Base-by-base conservation (phyloP, 2,797 vertebrate species). In the Odontamblyopus rebecca region DNA sequence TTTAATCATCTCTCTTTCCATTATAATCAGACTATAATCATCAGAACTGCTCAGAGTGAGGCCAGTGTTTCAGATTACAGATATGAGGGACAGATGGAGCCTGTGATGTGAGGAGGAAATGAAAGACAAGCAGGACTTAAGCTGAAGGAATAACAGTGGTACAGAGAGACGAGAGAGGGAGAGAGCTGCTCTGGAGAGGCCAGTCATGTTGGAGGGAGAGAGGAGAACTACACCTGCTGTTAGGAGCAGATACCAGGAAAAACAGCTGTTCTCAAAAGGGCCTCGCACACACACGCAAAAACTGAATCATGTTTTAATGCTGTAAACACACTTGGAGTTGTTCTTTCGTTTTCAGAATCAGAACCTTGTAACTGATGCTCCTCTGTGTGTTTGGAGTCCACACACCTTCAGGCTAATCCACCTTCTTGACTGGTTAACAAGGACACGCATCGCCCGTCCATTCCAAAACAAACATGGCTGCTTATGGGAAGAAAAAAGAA, bases 151-250 rank as follows among this genome's bases (percentile, higher is more conserved):
- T 18, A 54, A 73, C 19, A 53, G 60, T 6, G 61, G 48, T 32
- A 65, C 23, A 77, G 53, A 70, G 64, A 29, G 30, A 68, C 56
- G 60, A 54, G 19, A 74, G 32, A 1, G 50, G 60, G 23, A 74
- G 32, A 2, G 35, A 61, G 61, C 73, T 73, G 74, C 29, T 59
- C 75, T 66, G 35, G 77, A 72, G 67, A 16, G 73, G 65, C 16
- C 56, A 13, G 53, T 51, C 71, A 79, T 70, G 76, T 71, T 53
- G 68, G 61, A 72, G 67, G 65, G 72, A 70, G 67, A 74, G 65
- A 70, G 66, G 76, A 69, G 66, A 80, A 69, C 57, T 75, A 65
- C 53, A 76, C 56, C 61, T 72, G 32, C 54, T 56, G 6, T 23
- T 11, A 19, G 29, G 6, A 4, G 5, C 8, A 0, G 13, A 61